phyloP scores from a whole-genome alignment of 2,113 vertebrate species.

The Callocephalon fimbriatum region DNA sequence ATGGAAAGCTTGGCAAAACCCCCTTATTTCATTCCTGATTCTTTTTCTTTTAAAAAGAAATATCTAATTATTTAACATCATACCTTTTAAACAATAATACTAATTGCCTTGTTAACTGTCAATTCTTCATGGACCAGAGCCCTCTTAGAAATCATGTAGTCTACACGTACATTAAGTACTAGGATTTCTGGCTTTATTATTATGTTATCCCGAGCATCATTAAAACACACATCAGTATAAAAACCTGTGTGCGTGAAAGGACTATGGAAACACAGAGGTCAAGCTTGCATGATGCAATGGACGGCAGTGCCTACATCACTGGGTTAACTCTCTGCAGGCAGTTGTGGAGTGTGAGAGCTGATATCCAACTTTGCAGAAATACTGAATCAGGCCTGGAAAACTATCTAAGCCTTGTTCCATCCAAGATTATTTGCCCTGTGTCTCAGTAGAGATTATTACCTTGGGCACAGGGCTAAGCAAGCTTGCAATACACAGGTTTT shows the following conservation, averaged over 20 bases:
- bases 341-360: fast-evolving
- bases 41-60: neutral
- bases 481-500: neutral
- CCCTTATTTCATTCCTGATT: neutral
- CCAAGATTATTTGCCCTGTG: too few relatives aligned
- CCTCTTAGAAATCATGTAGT: neutral
- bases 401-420: fast-evolving
- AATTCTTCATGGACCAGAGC: neutral
- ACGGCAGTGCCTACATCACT: fast-evolving
- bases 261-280: neutral
- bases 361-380: neutral
- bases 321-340: fast-evolving
- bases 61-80: neutral
- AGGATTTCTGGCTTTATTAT: neutral
- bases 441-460: neutral
- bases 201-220: neutral
- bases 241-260: fast-evolving
- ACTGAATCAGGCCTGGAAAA: neutral
- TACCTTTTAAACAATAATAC: neutral
- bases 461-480: neutral
- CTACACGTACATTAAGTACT: neutral
- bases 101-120: neutral
- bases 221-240: neutral
- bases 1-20: neutral
- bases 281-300: neutral